A percentile compares a stretch with the other conserved stretches of the same genome.
Evolutionary conservation across 2,888 invertebrate genomes (phyloP).

Genomic region (Bimastos eiseni): DNA sequence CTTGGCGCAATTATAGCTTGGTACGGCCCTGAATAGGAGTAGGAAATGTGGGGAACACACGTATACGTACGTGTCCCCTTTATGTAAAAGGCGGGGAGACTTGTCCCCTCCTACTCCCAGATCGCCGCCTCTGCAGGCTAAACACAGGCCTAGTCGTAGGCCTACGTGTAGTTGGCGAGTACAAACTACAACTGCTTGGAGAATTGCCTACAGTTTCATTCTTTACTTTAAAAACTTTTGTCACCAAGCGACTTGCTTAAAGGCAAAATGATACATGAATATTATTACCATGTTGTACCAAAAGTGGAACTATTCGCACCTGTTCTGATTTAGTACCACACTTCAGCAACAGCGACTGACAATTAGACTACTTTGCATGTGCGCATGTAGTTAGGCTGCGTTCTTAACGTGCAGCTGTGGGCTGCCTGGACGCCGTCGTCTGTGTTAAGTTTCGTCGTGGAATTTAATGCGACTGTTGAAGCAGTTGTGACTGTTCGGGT

Average conservation of each 20-base stretch:
- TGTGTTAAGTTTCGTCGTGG: not conserved
- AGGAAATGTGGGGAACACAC: too few relatives aligned
- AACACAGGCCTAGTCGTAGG: too few relatives aligned
- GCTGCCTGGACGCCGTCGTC: not conserved
- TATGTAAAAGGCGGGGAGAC: too few relatives aligned
- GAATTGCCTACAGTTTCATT: not conserved
- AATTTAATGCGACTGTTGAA: constrained; percentile 1
- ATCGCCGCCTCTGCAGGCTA: too few relatives aligned
- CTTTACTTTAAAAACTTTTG: not conserved
- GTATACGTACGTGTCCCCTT: too few relatives aligned
- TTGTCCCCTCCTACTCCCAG: too few relatives aligned
- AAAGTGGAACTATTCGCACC: not conserved
- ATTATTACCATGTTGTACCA: not conserved
- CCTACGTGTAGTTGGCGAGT: too few relatives aligned
- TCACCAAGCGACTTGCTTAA: not conserved
- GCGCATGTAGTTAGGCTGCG: not conserved
- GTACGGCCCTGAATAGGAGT: too few relatives aligned
- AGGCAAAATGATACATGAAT: too few relatives aligned
- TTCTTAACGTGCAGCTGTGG: not conserved
- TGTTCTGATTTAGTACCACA: not conserved
- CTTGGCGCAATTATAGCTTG: too few relatives aligned
- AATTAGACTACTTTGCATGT: not conserved
- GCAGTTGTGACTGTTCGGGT: not conserved
- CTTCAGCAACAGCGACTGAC: not conserved
- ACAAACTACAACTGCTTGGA: too few relatives aligned